A percentile compares a stretch with the other conserved stretches of the same genome.
phyloP scores from a whole-genome alignment of 2,888 invertebrate species.

The Brachyptera putata region DNA sequence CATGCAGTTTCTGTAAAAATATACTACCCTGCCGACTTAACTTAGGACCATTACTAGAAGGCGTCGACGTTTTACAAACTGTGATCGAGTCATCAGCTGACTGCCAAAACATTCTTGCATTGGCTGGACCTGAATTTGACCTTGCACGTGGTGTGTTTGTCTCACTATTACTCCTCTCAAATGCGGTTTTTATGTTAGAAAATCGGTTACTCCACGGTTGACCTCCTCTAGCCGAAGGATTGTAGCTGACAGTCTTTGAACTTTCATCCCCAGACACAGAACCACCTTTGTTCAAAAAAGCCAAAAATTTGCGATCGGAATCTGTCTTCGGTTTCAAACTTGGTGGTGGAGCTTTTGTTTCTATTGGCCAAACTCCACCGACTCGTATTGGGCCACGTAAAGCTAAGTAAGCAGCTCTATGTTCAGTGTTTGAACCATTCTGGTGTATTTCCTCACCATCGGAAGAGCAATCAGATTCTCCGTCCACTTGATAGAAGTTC shows the following conservation, averaged over 20 bases:
- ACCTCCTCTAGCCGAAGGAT: slow-evolving; percentile 42
- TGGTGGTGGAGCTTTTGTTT: slow-evolving; percentile 53
- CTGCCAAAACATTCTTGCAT: slow-evolving; percentile 60
- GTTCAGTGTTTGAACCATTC: slow-evolving; percentile 37
- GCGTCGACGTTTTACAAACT: slow-evolving; percentile 34
- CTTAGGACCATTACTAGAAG: slow-evolving; percentile 41
- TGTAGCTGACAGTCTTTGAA: slow-evolving; percentile 37
- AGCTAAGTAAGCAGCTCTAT: slow-evolving; percentile 43
- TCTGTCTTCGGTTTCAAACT: slow-evolving; percentile 77
- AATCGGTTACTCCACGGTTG: slow-evolving; percentile 79
- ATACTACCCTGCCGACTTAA: slow-evolving; percentile 33
- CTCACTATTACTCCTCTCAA: slow-evolving; percentile 51
- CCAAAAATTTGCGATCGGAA: slow-evolving; percentile 78
- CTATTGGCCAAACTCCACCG: slow-evolving; percentile 38
- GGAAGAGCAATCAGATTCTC: slow-evolving; percentile 43
- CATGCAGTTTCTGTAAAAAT: slow-evolving; percentile 33
- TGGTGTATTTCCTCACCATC: slow-evolving; percentile 47
- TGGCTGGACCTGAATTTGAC: slow-evolving; percentile 37
- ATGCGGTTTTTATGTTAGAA: slow-evolving; percentile 75
- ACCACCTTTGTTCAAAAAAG: slow-evolving; percentile 57
- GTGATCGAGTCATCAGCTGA: slow-evolving; percentile 51
- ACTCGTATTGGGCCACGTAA: slow-evolving; percentile 57
- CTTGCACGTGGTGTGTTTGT: not conserved
- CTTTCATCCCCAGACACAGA: slow-evolving; percentile 39
- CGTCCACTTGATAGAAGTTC: slow-evolving; percentile 44